Percentiles rank a stretch among this genome's conserved stretches.
phyloP scores from a whole-genome alignment of 2,113 vertebrate species.

The Chrysemys picta region DNA sequence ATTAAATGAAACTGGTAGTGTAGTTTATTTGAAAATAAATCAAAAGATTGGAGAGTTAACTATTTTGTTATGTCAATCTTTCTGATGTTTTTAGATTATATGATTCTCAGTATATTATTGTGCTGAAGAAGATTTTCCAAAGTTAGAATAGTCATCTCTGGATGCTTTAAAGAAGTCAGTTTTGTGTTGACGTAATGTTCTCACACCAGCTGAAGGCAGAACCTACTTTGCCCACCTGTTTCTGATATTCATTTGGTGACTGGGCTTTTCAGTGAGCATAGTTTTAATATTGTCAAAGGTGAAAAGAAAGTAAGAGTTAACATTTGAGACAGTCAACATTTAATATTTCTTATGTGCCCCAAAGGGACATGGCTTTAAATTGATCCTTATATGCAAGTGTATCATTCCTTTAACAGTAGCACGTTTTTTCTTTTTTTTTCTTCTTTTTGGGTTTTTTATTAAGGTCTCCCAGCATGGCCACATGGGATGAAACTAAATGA shows the following conservation, averaged over 20 bases:
- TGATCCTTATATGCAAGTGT: not conserved
- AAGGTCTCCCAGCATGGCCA: not conserved
- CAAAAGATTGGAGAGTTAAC: not conserved
- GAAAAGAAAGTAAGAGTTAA: not conserved
- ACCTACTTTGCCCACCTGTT: not conserved
- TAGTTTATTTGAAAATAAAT: not conserved
- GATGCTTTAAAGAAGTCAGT: accelerated
- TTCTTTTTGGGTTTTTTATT: not conserved
- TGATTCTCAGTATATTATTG: accelerated
- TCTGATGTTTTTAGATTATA: accelerated
- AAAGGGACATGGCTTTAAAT: not conserved
- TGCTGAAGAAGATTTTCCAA: not conserved
- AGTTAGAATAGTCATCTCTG: not conserved
- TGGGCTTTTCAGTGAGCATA: accelerated
- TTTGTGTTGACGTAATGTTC: not conserved
- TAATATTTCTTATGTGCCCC: not conserved
- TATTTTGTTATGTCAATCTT: not conserved
- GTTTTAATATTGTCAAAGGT: not conserved
- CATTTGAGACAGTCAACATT: not conserved
- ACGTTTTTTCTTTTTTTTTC: not conserved
- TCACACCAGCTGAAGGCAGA: not conserved
- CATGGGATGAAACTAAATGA: not conserved
- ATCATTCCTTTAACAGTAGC: not conserved
- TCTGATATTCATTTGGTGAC: not conserved
- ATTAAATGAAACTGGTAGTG: not conserved